phyloP scores from a whole-genome alignment of 2,888 invertebrate species.

The Endomychus coccineus region DNA sequence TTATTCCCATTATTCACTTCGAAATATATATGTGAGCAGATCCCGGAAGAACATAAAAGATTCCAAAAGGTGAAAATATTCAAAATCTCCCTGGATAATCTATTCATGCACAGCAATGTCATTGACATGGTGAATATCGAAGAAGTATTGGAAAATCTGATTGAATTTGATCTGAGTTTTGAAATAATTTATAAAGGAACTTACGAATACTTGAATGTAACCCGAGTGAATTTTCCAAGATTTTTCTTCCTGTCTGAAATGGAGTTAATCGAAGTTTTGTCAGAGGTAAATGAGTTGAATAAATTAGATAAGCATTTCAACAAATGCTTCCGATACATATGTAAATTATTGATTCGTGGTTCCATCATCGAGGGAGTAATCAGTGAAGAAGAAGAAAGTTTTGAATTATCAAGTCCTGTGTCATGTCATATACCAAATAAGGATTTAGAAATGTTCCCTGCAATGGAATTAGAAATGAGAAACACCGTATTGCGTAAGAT shows the following conservation, averaged over 20 bases:
- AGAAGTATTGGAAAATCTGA: slow-evolving; percentile 59
- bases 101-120: slow-evolving; percentile 2
- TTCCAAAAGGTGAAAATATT: slow-evolving; percentile 57
- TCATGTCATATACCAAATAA: no score
- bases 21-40: slow-evolving; percentile 68
- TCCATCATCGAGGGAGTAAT: slow-evolving; percentile 64
- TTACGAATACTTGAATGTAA: slow-evolving; percentile 70
- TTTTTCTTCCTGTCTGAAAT: slow-evolving; percentile 85
- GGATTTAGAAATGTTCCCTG: no score
- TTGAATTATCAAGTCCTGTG: slow-evolving; percentile 1
- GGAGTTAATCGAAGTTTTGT: slow-evolving; percentile 78
- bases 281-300: slow-evolving; percentile 50
- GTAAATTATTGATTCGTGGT: slow-evolving; percentile 58
- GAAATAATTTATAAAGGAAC: slow-evolving; percentile 74
- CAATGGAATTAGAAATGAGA: no score
- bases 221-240: slow-evolving; percentile 69
- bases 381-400: slow-evolving; percentile 59
- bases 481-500: no score
- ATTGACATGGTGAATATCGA: slow-evolving; percentile 18
- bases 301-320: slow-evolving; percentile 68
- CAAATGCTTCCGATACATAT: slow-evolving; percentile 78
- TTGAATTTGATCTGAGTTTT: slow-evolving; percentile 55
- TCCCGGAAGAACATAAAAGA: slow-evolving; percentile 69
- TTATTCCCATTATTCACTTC: slow-evolving; percentile 75
- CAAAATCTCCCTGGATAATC: slow-evolving; percentile 1